Evolutionary conservation across 2,113 vertebrate species (phyloP), one percentile per base, ranked within the genome.

Genomic region (Hystrix cristata): DNA sequence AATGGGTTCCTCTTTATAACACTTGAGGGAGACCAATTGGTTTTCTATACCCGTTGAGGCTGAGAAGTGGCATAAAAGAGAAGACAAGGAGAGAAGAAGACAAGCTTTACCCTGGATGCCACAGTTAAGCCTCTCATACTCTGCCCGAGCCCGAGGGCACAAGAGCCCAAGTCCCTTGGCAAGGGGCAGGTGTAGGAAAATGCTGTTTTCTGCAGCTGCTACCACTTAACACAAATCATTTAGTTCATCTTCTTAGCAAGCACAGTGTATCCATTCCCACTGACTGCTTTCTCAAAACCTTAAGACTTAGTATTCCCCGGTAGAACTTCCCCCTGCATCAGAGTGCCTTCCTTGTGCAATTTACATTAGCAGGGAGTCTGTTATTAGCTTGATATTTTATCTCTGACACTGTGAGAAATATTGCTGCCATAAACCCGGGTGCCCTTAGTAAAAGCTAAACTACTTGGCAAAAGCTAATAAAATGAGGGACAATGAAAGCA

Each of bases 391-490:
- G 96, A 97, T 98, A 98, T 98, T 98, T 98, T 98, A 96, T 97
- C 98, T 98, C 97, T 98, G 98, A 98, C 98, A 98, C 88, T 81
- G 90, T 96, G 91, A 98, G 97, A 99, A 98, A 98, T 98, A 99
- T 94, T 3, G 0, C 97, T 98, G 97, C 97, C 97, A 97, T 98
- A 99, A 98, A 98, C 98, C 97, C 60, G 27, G 55, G 94, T 98
- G 98, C 97, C 98, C 98, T 98, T 97, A 98, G 98, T 98, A 98
- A 97, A 98, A 98, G 97, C 97, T 97, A 95, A 98, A 98, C 97
- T 97, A 98, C 98, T 98, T 97, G 97, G 97, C 90, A 96, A 98
- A 98, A 98, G 95, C 97, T 98, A 98, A 98, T 98, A 98, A 98
- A 98, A 97, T 86, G 95, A 98, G 96, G 93, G 97, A 97, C 97